Evolutionary conservation across 2,888 invertebrate species (phyloP).

Genomic region (Cephalotes varians): DNA sequence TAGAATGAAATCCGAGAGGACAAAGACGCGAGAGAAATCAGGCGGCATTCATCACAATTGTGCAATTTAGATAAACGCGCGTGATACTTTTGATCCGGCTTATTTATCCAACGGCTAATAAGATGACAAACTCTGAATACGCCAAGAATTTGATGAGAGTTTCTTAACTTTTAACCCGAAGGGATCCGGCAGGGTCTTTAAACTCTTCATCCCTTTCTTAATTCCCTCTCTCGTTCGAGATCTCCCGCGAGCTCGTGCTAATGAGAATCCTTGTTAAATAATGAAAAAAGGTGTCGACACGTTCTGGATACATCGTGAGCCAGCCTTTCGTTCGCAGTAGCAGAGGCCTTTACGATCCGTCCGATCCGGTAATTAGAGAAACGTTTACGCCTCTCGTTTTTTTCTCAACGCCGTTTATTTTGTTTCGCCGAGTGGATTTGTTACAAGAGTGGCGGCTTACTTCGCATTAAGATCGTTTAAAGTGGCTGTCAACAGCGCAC

Average conservation of each 20-base stretch:
- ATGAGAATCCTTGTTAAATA: constrained; percentile 33
- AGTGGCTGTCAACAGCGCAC: background rate
- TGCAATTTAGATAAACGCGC: background rate
- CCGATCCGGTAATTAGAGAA: constrained; percentile 54
- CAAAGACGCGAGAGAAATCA: background rate
- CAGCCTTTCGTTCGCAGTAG: background rate
- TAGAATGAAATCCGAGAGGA: background rate
- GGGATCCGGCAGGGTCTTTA: constrained; percentile 40
- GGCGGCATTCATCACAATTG: background rate
- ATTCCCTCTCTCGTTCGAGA: background rate
- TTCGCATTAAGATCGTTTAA: constrained; percentile 26
- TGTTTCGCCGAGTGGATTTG: constrained; percentile 25
- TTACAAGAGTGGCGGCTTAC: constrained; percentile 28
- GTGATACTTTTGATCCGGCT: background rate
- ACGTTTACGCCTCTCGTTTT: constrained; percentile 24
- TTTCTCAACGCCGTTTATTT: constrained; percentile 30
- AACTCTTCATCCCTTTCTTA: constrained; percentile 24
- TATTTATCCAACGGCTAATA: constrained; percentile 5
- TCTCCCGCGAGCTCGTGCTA: background rate
- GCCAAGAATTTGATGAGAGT: constrained; percentile 44
- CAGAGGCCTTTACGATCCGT: constrained; percentile 35
- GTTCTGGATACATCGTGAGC: constrained; percentile 2
- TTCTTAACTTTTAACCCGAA: constrained; percentile 47
- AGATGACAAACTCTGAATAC: background rate
- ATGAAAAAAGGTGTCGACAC: constrained; percentile 16